Percentiles rank a stretch among this genome's conserved stretches.
Evolutionary conservation across 2,888 invertebrate species (phyloP).

Genomic region (Thymelicus sylvestris): DNA sequence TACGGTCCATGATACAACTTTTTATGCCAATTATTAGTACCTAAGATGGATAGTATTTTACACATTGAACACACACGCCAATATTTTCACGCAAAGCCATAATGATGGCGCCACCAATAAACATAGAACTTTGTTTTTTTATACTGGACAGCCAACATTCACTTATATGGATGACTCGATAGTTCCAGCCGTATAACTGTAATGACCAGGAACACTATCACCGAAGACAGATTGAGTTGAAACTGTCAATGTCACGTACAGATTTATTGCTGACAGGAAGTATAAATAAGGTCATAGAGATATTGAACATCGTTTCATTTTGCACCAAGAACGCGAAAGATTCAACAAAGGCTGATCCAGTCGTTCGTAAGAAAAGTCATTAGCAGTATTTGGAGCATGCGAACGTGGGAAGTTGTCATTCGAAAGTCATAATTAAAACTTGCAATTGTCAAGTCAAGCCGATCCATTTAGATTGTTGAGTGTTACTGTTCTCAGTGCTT

Average conservation of each 20-base stretch:
- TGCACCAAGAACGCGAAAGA: constrained; percentile 38
- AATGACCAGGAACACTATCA: constrained; percentile 48
- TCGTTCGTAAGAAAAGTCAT: constrained; percentile 52
- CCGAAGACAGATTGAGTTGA: constrained; percentile 49
- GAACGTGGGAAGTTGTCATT: constrained; percentile 73
- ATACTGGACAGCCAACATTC: constrained; percentile 59
- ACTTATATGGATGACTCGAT: constrained; percentile 61
- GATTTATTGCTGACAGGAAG: constrained; percentile 47
- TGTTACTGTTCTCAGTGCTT: constrained; percentile 41
- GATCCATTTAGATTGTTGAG: constrained; percentile 49
- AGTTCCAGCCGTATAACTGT: constrained; percentile 64
- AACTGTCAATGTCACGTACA: constrained; percentile 54
- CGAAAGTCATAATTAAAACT: constrained; percentile 60
- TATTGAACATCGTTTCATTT: constrained; percentile 32
- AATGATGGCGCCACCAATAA: constrained; percentile 50
- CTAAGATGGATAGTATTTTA: too few species aligned
- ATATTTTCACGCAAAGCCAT: neutral
- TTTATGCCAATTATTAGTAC: too few species aligned
- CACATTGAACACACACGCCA: too few species aligned
- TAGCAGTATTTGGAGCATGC: constrained; percentile 72
- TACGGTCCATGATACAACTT: too few species aligned
- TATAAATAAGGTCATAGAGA: constrained; percentile 29
- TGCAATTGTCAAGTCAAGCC: constrained; percentile 58
- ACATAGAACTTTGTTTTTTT: constrained; percentile 54
- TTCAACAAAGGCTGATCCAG: constrained; percentile 46